Base-by-base conservation (phyloP, 2,113 vertebrate species). In the Eptesicus fuscus region DNA sequence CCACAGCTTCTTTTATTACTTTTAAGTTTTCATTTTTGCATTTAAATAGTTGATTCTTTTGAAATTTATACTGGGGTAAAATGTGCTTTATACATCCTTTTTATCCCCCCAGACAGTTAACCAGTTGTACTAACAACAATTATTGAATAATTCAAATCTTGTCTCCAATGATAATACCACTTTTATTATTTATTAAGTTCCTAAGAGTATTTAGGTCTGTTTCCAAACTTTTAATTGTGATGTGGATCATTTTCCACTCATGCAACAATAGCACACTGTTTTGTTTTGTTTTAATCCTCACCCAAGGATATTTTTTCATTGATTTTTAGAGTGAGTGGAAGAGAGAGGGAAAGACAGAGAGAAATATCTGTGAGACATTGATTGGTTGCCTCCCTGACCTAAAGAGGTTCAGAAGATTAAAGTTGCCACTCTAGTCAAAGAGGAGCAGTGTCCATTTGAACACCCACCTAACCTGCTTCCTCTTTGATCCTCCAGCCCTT, bases 151-250 rank as follows among this genome's bases (percentile, higher is more conserved):
- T 56, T 53, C 5, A 74, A 61, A 59, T 76, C 16, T 78, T 90
- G 9, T 56, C n/a, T 42, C 76, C 12, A 59, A 7, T 90, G 14
- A 88, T 40, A n/a, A 30, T 76, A n/a, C 10, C 2, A 69, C 7
- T 85, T 76, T 59, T 61, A 79, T 84, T 77, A 13, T 80, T 82
- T 51, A 65, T 82, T 96, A 83, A 88, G 8, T 80, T 92, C 4
- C 20, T 17, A 17, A 74, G 42, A 2, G 14, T 80, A 65, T 35
- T 91, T 70, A 86, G 11, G 7, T 44, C 78, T 76, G 20, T 92
- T 94, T 95, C 23, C 11, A 87, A 90, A 90, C 17, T 83, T 91
- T 89, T 76, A 35, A 77, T 76, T 80, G 83, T 92, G 59, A 80
- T 28, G 4, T 28, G 12, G 3, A 44, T 86, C 9, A 79, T 69